Percentiles rank a stretch among this genome's conserved stretches.
phyloP scores from a whole-genome alignment of 2,113 vertebrate species.

The Ophthalmolycus amberensis region DNA sequence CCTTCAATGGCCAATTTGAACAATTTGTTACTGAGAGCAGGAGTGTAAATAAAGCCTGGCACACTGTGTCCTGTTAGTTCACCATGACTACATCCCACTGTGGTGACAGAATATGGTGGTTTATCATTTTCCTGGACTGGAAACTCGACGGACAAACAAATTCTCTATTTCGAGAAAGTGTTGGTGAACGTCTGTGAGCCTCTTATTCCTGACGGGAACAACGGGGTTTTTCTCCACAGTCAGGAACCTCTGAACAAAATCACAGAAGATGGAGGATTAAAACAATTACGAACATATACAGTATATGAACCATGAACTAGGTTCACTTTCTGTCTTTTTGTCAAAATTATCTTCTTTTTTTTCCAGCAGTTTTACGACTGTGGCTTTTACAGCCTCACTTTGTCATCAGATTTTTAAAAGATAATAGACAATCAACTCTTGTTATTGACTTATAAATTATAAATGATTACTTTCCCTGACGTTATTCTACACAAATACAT shows the following conservation, averaged over 20 bases:
- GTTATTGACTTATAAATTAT: background rate
- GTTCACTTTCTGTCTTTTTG: background rate
- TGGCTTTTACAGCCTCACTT: slow-evolving; percentile 2
- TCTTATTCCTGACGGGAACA: background rate
- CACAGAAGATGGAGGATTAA: background rate
- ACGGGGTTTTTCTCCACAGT: background rate
- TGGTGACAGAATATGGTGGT: slow-evolving; percentile 12
- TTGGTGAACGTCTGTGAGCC: background rate
- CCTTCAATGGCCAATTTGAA: background rate
- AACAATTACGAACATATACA: background rate
- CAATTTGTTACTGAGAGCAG: background rate
- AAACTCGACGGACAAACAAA: background rate
- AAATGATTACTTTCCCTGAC: background rate
- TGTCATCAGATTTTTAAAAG: background rate
- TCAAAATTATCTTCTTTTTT: background rate
- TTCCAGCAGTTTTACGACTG: background rate
- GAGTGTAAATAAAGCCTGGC: background rate
- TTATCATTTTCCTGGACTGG: slow-evolving; percentile 38
- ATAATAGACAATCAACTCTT: background rate
- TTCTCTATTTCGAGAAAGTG: slow-evolving; percentile 17
- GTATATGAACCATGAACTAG: background rate
- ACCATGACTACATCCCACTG: slow-evolving; percentile 3
- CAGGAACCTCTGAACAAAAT: background rate
- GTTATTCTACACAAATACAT: background rate
- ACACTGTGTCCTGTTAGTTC: background rate